Conservation (phyloP, 2,113 vertebrate genomes). For the Jacana jacana region DNA sequence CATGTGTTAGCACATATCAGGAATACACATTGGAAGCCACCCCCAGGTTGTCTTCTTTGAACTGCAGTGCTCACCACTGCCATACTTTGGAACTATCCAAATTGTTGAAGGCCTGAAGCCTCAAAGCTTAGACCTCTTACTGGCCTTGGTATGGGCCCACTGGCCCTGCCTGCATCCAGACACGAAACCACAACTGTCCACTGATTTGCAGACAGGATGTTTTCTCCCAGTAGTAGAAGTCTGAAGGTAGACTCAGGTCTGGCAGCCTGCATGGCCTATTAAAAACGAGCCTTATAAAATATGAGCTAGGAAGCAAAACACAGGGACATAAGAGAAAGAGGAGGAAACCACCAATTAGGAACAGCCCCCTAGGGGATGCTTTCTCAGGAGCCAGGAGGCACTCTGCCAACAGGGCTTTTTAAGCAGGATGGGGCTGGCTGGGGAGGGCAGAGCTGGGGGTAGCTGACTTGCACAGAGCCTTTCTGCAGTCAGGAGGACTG, state of each 20-base stretch:
- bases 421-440: background rate
- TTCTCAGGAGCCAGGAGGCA: constrained; percentile 47
- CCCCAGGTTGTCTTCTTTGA: background rate
- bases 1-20: background rate
- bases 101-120: background rate
- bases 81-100: background rate
- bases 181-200: background rate
- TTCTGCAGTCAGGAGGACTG: background rate
- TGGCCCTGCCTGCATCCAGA: background rate
- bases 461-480: background rate
- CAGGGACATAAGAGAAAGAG: background rate
- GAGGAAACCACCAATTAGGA: constrained; percentile 69
- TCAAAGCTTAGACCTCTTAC: background rate
- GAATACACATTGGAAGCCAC: background rate
- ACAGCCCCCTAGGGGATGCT: background rate
- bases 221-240: background rate
- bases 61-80: background rate
- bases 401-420: constrained; percentile 43
- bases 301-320: constrained; percentile 50
- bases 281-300: constrained; percentile 60
- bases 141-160: background rate
- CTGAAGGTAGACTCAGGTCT: constrained; percentile 39
- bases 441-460: background rate
- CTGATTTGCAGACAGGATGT: constrained; percentile 3
- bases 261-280: background rate